Conservation (phyloP, 2,113 vertebrate species). For the Podarcis raffonei region DNA sequence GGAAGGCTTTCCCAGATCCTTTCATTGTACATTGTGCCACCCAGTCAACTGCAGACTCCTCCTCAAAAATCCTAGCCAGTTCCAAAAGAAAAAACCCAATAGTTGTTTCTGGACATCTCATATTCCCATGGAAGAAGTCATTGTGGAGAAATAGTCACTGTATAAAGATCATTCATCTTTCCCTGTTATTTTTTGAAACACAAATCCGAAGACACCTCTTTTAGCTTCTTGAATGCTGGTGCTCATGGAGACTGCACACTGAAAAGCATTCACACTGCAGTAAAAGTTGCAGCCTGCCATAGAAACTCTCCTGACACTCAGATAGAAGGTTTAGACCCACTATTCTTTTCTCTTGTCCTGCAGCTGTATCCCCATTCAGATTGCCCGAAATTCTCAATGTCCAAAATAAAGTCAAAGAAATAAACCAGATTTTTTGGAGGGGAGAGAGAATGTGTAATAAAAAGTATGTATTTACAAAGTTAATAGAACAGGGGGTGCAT, state of each 20-base stretch:
- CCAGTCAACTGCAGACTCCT: not conserved
- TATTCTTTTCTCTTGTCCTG: not conserved
- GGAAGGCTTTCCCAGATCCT: slow-evolving; percentile 10
- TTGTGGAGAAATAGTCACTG: not conserved
- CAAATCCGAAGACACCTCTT: not conserved
- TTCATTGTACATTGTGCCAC: not conserved
- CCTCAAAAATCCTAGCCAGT: not conserved
- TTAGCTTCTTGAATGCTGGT: not conserved
- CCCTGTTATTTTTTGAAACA: not conserved
- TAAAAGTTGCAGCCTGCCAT: not conserved
- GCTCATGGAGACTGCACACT: not conserved
- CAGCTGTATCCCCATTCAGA: not conserved
- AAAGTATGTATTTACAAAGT: not conserved
- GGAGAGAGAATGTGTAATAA: too few relatives aligned
- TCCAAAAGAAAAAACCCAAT: not conserved
- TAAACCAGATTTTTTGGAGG: too few relatives aligned
- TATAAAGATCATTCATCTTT: not conserved
- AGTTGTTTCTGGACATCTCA: not conserved
- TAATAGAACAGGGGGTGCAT: not conserved
- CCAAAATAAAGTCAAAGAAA: too few relatives aligned
- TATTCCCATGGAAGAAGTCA: not conserved
- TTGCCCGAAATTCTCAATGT: not conserved
- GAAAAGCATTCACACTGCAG: not conserved
- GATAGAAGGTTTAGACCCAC: not conserved
- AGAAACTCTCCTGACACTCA: not conserved